Evolutionary conservation across 2,113 vertebrate species (phyloP).

Genomic region (Lepisosteus oculatus): DNA sequence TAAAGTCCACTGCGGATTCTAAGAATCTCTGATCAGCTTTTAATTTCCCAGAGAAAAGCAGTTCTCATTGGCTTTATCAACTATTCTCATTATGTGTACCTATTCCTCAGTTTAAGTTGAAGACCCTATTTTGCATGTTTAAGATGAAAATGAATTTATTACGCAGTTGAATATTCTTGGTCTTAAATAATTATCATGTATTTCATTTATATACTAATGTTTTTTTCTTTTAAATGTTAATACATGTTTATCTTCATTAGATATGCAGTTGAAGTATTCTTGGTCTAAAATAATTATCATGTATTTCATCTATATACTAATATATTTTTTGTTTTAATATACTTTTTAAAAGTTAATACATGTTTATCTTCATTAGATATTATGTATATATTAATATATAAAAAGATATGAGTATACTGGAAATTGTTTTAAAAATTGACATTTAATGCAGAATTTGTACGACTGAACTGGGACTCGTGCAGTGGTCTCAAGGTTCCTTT

Average conservation of each 20-base stretch:
- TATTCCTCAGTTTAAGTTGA: constrained; percentile 3
- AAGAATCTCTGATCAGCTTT: neutral
- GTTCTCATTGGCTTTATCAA: neutral
- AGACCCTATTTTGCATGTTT: constrained; percentile 10
- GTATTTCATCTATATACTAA: too few relatives aligned
- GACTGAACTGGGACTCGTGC: constrained; percentile 2
- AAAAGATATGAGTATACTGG: too few relatives aligned
- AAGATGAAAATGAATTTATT: constrained; percentile 27
- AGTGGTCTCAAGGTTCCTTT: neutral
- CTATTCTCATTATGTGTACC: constrained; percentile 14
- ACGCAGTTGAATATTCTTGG: constrained; percentile 16
- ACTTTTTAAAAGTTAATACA: too few relatives aligned
- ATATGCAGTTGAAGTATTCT: too few relatives aligned
- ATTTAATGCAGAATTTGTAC: too few relatives aligned
- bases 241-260: too few relatives aligned
- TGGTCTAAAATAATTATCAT: too few relatives aligned
- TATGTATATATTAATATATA: too few relatives aligned
- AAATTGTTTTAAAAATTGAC: too few relatives aligned
- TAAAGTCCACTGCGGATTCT: neutral
- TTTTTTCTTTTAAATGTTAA: constrained; percentile 5
- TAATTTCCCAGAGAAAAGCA: neutral
- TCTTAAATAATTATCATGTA: constrained; percentile 26
- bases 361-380: too few relatives aligned
- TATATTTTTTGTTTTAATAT: too few relatives aligned
- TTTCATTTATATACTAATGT: constrained; percentile 14